Evolutionary conservation across 2,113 vertebrate genomes (phyloP).

Genomic region (Glaucomys volans): DNA sequence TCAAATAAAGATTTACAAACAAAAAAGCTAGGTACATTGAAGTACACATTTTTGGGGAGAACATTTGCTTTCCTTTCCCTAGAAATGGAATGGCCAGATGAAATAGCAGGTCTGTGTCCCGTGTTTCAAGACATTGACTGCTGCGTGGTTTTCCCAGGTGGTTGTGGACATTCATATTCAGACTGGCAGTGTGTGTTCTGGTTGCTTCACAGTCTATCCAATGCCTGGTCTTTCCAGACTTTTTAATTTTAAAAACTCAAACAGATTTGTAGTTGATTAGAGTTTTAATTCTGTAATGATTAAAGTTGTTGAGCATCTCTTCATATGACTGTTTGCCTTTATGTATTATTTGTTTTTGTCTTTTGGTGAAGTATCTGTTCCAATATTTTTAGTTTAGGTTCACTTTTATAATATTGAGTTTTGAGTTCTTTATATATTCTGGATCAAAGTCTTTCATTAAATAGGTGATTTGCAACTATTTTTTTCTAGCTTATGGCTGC

Average conservation of each 20-base stretch:
- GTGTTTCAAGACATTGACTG: neutral
- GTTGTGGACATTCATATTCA: neutral
- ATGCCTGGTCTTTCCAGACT: neutral
- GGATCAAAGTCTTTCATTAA: neutral
- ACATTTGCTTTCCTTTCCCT: neutral
- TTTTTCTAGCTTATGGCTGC: neutral
- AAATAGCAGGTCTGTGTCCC: neutral
- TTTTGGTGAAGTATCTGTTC: neutral
- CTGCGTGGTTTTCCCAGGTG: neutral
- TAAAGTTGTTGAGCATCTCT: neutral
- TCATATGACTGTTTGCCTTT: neutral
- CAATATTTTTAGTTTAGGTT: neutral
- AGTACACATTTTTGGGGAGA: neutral
- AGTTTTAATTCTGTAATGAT: neutral
- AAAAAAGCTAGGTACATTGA: neutral
- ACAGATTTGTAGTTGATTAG: neutral
- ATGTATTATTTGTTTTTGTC: neutral
- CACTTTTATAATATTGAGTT: neutral
- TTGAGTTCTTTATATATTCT: neutral
- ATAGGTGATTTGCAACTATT: neutral
- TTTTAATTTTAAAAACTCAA: conserved; percentile 12
- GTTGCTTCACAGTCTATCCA: neutral
- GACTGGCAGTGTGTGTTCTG: neutral
- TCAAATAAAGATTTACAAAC: neutral
- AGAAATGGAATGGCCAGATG: neutral